Base-by-base conservation (phyloP, 2,797 vertebrate species). In the Leptodactylus fallax region DNA sequence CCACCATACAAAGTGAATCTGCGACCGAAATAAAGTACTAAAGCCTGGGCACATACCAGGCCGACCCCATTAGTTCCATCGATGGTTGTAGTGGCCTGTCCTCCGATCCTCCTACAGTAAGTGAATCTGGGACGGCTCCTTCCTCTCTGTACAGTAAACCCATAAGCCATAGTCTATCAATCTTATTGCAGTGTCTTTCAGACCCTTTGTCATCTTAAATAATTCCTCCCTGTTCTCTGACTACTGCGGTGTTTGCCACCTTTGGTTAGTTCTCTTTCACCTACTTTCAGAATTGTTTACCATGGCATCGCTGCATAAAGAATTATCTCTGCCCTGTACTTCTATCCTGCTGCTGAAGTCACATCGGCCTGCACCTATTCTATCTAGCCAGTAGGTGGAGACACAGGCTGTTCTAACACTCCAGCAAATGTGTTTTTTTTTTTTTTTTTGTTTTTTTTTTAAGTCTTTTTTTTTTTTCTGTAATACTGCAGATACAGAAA, bases 371-470 rank as follows among this genome's bases (percentile, higher is more conserved):
- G 83, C 23, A 79, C 19, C 60, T 19, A 27, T 71, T 17, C 47
- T 14, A 6, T 25, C 7, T 78, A 2, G 2, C 87, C 87, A 76
- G 67, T 51, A 89, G 87, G 87, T 81, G 87, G 87, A 82, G 83
- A 85, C 87, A 89, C 25, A 89, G 87, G 21, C 87, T 88, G 77
- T 45, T 76, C 36, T 51, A 55, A 51, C 45, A 25, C 13, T 7
- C 13, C 56, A 25, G 53, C 61, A 47, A 23, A 16, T 16, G 14
- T 76, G 45, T 21, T 56, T 74, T 13, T 13, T 47, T 14, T 16
- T 85, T 9, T 51, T 27, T 17, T 55, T 85, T 9, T 51, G 21
- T 17, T 55, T 55, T 49, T 23, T 14, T 53, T 45, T 51, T n/a
- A 16, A 4, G 3, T 14, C 16, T 51, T 77, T 4, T 17, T 0